Percentiles rank a stretch among this genome's conserved stretches.
phyloP scores from a whole-genome alignment of 2,113 vertebrate genomes.

The Hirundichthys speculiger region DNA sequence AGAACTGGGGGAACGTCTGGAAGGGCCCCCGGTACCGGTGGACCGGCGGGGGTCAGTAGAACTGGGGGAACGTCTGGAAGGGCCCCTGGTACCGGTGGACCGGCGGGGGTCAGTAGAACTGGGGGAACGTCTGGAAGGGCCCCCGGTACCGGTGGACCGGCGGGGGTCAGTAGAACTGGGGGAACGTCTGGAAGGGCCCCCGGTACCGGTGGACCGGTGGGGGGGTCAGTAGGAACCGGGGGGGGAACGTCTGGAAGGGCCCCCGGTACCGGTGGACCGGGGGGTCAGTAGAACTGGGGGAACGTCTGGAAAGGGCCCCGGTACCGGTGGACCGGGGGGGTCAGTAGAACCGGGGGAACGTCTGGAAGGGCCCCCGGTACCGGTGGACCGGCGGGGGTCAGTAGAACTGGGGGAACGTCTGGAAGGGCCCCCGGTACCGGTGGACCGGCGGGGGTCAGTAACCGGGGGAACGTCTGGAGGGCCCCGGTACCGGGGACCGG shows the following conservation, averaged over 20 bases:
- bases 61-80: conserved; percentile 67
- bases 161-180: conserved; percentile 68
- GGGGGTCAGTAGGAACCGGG: conserved; percentile 69
- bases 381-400: conserved; percentile 32
- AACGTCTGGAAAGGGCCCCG: conserved; percentile 65
- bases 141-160: too few species aligned
- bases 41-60: conserved; percentile 61
- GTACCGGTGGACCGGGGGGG: conserved; percentile 27
- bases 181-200: conserved; percentile 62
- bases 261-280: conserved; percentile 38
- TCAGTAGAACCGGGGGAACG: conserved; percentile 63
- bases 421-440: conserved; percentile 66
- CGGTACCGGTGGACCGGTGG: too few species aligned
- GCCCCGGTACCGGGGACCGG: conserved; percentile 29
- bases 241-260: conserved; percentile 64
- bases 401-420: conserved; percentile 71
- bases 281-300: conserved; percentile 69
- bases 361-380: conserved; percentile 63
- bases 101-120: conserved; percentile 64
- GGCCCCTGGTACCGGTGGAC: too few species aligned
- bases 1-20: conserved; percentile 68
- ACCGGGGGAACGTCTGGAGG: conserved; percentile 67
- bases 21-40: conserved; percentile 67
- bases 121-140: conserved; percentile 64
- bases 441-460: conserved; percentile 55